These are phyloP conservation scores for Odocoileus virginianus DNA, from an alignment of 2,113 vertebrate species.

Conservation along the genomic window DNA sequence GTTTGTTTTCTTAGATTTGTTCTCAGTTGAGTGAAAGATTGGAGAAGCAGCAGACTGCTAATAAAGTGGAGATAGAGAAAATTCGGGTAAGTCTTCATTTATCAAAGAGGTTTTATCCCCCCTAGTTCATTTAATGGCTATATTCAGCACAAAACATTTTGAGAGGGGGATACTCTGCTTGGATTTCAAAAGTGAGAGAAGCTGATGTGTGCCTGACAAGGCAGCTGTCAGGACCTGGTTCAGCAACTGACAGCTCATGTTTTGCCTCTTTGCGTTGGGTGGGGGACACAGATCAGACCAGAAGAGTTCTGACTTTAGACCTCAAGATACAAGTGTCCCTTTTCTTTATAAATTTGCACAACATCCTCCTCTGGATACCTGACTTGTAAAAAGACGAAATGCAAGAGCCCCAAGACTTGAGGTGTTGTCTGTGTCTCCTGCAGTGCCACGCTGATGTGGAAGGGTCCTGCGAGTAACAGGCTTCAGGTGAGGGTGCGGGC, in stretches of 20 bases:
- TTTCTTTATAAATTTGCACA: background rate
- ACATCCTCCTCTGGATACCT: background rate
- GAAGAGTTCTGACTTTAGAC: background rate
- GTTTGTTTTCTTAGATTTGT: conserved; percentile 88
- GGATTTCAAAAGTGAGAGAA: background rate
- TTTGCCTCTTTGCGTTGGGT: background rate
- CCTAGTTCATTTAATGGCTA: background rate
- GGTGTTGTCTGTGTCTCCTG: rapidly evolving
- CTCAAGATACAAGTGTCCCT: background rate
- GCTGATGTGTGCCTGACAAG: background rate
- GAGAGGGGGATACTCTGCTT: background rate
- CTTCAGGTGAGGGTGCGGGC: background rate
- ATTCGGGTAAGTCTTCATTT: conserved; percentile 88
- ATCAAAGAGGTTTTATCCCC: background rate
- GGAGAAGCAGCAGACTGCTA: conserved; percentile 96
- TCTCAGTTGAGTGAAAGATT: conserved; percentile 97
- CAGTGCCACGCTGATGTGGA: background rate
- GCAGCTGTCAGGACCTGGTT: background rate
- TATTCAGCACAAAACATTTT: background rate
- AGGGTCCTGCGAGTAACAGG: background rate
- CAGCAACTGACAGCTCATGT: rapidly evolving
- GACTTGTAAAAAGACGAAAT: too few species aligned
- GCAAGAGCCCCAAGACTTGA: rapidly evolving
- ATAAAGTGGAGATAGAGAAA: conserved; percentile 95
- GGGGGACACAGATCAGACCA: background rate